Evolutionary conservation across 1,140 invertebrate genomes (phyloP).

Genomic region (Parapsyche elsis): DNA sequence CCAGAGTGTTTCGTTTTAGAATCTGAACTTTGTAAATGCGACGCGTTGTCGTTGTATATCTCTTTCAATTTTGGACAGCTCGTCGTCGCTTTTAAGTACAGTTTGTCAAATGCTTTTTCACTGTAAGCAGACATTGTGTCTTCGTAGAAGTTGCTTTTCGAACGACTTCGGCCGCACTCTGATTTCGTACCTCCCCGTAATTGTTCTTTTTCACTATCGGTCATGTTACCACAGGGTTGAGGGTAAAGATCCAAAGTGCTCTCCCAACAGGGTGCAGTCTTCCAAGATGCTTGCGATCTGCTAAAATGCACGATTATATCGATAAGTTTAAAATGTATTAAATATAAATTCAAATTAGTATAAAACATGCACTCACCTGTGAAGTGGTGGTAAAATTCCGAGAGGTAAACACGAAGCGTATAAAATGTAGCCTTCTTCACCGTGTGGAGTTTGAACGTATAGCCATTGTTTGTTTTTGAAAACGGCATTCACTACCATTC

Average conservation of each 20-base stretch:
- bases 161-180: slow-evolving; percentile 66
- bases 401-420: slow-evolving; percentile 80
- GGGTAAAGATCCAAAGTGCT: slow-evolving; percentile 82
- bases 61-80: slow-evolving; percentile 59
- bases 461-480: slow-evolving; percentile 86
- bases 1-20: slow-evolving; percentile 44
- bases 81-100: slow-evolving; percentile 73
- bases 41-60: slow-evolving; percentile 35
- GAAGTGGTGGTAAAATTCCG: slow-evolving; percentile 71
- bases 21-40: slow-evolving; percentile 34
- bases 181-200: slow-evolving; percentile 68
- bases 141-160: slow-evolving; percentile 61
- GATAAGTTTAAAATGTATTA: background rate
- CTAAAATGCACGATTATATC: slow-evolving; percentile 19
- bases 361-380: slow-evolving; percentile 30
- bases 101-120: slow-evolving; percentile 75
- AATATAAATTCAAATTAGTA: background rate
- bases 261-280: slow-evolving; percentile 78
- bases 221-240: slow-evolving; percentile 77
- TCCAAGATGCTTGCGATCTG: slow-evolving; percentile 62
- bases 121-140: slow-evolving; percentile 68
- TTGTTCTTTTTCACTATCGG: slow-evolving; percentile 77
- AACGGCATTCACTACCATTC: slow-evolving; percentile 85
- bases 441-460: slow-evolving; percentile 84
- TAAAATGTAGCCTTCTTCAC: slow-evolving; percentile 81